These are phyloP conservation scores for Eonycteris spelaea DNA, from an alignment of 2,113 vertebrate species.

Conservation along the genomic window DNA sequence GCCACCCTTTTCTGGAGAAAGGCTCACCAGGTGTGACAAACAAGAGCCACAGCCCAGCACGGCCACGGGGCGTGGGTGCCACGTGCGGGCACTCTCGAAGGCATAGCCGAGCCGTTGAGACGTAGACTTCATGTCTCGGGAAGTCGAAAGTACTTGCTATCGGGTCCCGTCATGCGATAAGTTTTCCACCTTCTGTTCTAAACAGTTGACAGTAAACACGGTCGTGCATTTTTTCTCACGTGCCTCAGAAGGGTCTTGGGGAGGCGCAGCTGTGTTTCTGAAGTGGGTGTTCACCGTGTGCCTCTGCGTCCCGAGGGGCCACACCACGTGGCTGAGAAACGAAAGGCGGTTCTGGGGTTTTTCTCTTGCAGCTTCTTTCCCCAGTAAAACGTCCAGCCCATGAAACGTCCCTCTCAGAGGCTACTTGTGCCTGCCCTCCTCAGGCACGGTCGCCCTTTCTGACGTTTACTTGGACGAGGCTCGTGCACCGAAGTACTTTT, in stretches of 20 bases:
- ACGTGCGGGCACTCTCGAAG: background rate
- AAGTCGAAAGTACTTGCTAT: background rate
- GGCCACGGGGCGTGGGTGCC: no score
- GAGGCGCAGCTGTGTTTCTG: background rate
- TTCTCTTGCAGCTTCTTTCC: background rate
- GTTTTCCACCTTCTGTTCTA: background rate
- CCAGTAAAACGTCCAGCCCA: background rate
- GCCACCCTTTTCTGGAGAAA: background rate
- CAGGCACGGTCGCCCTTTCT: background rate
- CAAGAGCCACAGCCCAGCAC: background rate
- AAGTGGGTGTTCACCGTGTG: accelerated
- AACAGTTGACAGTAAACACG: background rate
- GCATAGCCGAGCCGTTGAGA: background rate
- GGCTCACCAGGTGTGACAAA: background rate
- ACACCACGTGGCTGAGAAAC: background rate
- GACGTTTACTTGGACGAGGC: constrained; percentile 14
- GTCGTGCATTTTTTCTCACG: background rate
- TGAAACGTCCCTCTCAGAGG: background rate
- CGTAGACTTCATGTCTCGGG: accelerated
- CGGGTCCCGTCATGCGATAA: background rate
- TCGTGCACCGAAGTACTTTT: background rate
- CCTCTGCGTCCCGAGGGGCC: accelerated
- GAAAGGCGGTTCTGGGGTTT: background rate
- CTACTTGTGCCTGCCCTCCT: background rate
- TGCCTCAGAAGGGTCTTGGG: background rate